phyloP scores from a whole-genome alignment of 2,113 vertebrate species.

The Sinocyclocheilus anshuiensis region DNA sequence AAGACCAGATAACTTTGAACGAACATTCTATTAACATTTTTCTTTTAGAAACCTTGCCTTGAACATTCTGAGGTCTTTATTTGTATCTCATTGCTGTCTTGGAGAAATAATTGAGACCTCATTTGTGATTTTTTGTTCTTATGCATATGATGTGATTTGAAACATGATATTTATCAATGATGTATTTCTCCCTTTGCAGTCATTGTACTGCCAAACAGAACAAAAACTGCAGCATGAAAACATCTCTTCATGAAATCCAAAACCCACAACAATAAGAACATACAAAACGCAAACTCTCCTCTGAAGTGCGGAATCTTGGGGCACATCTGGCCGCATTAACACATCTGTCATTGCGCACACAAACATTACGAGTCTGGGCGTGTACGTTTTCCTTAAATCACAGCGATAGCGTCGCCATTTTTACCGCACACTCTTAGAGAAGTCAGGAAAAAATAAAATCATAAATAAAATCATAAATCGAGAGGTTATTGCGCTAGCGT shows the following conservation, averaged over 20 bases:
- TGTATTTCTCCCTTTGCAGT: conserved; percentile 1
- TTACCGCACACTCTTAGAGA: background rate
- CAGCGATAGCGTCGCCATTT: background rate
- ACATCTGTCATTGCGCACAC: background rate
- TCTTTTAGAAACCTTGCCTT: background rate
- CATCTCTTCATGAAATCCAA: background rate
- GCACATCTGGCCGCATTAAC: conserved; percentile 24
- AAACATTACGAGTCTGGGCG: background rate
- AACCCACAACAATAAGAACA: conserved; percentile 7
- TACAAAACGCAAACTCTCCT: background rate
- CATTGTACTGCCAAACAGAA: background rate
- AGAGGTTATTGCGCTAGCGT: background rate
- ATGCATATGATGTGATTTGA: background rate
- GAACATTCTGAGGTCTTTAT: background rate
- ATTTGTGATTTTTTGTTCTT: background rate
- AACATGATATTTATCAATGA: background rate
- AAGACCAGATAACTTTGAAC: background rate
- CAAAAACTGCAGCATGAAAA: background rate
- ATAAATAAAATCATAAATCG: background rate
- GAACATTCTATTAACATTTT: background rate
- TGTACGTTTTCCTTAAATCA: background rate
- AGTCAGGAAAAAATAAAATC: background rate
- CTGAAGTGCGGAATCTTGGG: background rate
- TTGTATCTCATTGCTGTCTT: background rate
- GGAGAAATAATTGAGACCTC: background rate